Evolutionary conservation across 1,140 invertebrate species (phyloP).

Genomic region (Diorhabda elongata): DNA sequence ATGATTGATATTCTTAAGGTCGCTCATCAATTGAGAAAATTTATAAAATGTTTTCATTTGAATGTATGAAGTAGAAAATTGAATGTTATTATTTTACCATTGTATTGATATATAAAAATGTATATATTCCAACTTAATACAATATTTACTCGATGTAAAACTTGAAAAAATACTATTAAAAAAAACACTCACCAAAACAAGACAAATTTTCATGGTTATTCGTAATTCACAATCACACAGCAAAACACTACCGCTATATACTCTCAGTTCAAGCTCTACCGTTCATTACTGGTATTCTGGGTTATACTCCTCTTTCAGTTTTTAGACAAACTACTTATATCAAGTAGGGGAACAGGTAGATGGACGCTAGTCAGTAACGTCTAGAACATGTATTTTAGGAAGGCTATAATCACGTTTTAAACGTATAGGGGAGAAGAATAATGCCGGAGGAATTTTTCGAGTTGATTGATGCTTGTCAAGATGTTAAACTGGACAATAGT

Average conservation of each 20-base stretch:
- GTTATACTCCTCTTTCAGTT: neutral
- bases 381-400: neutral
- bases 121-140: too few relatives aligned
- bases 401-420: conserved; percentile 2
- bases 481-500: too few relatives aligned
- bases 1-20: too few relatives aligned
- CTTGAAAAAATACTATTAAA: neutral
- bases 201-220: conserved; percentile 12
- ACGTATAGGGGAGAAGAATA: neutral
- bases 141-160: neutral
- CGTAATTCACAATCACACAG: neutral
- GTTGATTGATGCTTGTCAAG: too few relatives aligned
- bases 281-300: conserved; percentile 8
- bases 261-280: conserved; percentile 6
- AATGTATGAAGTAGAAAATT: too few relatives aligned
- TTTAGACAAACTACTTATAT: neutral
- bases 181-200: conserved; percentile 1
- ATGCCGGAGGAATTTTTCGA: too few relatives aligned
- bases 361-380: neutral
- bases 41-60: too few relatives aligned
- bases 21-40: too few relatives aligned
- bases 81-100: too few relatives aligned
- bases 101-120: too few relatives aligned
- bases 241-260: neutral
- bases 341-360: conserved; percentile 16